Evolutionary conservation across 2,888 invertebrate genomes (phyloP).

Genomic region (Lordiphosa andalusiaca): DNA sequence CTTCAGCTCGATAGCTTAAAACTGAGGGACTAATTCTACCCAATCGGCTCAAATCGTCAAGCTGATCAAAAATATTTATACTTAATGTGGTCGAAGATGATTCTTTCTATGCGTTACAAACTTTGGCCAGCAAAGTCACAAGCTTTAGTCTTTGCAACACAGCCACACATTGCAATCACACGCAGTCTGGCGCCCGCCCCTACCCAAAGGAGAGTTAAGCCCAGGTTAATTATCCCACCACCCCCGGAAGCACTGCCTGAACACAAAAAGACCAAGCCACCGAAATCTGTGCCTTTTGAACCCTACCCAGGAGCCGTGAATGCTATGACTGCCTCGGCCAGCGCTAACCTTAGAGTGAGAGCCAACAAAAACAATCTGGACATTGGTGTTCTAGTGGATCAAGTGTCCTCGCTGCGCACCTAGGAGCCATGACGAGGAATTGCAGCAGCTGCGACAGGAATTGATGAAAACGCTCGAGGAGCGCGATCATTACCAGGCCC

Average conservation of each 20-base stretch:
- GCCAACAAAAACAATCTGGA: conserved; percentile 83
- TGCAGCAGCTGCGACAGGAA: conserved; percentile 55
- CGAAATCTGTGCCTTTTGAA: conserved; percentile 93
- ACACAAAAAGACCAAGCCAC: conserved; percentile 82
- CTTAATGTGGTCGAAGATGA: no score
- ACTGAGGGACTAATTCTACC: no score
- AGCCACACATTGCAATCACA: no score
- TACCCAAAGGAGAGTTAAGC: conserved; percentile 83
- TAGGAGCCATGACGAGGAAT: conserved; percentile 79
- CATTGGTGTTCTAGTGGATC: conserved; percentile 85
- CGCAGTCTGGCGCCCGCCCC: conserved; percentile 80
- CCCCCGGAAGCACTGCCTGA: conserved; percentile 46
- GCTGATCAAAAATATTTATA: no score
- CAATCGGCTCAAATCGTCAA: no score
- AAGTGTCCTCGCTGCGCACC: conserved; percentile 86
- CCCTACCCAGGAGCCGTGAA: conserved; percentile 92
- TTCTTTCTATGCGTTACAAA: no score
- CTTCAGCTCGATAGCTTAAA: no score
- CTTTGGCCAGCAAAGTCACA: no score
- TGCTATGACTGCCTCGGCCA: conserved; percentile 84
- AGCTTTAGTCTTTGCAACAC: no score
- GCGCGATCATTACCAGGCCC: conserved; percentile 87
- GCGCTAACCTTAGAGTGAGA: conserved; percentile 59
- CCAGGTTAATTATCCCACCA: conserved; percentile 82
- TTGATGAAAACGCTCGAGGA: conserved; percentile 83